These are phyloP conservation scores for Diplazon laetatorius DNA, from an alignment of 2,888 invertebrate genomes.

Conservation along the genomic window DNA sequence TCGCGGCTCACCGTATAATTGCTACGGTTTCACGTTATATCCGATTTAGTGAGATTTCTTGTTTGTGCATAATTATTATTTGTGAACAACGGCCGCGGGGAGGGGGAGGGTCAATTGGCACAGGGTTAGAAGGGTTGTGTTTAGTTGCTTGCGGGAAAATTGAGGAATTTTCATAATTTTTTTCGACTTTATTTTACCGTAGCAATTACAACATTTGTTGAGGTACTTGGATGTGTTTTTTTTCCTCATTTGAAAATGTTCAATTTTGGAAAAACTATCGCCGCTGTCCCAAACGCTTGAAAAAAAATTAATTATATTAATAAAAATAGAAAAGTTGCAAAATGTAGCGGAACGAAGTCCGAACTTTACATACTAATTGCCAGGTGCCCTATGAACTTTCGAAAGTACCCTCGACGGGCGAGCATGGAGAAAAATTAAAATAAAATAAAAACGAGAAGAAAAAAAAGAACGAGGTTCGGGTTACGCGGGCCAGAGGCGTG, in stretches of 20 bases:
- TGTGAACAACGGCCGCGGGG: too few relatives aligned
- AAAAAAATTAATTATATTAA: conserved; percentile 19
- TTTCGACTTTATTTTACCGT: too few relatives aligned
- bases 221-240: too few relatives aligned
- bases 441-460: too few relatives aligned
- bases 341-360: conserved; percentile 46
- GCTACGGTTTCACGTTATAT: background rate
- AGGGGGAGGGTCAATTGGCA: background rate
- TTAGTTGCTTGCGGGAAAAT: too few relatives aligned
- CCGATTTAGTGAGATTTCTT: conserved; percentile 7
- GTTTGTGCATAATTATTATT: conserved; percentile 4
- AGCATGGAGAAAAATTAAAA: conserved; percentile 32
- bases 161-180: background rate
- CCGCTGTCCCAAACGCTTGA: too few relatives aligned
- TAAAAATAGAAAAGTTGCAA: conserved; percentile 37
- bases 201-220: too few relatives aligned
- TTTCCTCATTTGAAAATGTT: too few relatives aligned
- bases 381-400: conserved; percentile 69
- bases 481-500: conserved; percentile 23
- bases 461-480: background rate
- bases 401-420: conserved; percentile 60
- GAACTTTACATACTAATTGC: conserved; percentile 76
- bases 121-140: background rate
- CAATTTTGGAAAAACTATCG: too few relatives aligned
- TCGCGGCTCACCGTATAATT: conserved; percentile 13